Conservation (phyloP, 1,140 invertebrate genomes). For the Drosophila willistoni region DNA sequence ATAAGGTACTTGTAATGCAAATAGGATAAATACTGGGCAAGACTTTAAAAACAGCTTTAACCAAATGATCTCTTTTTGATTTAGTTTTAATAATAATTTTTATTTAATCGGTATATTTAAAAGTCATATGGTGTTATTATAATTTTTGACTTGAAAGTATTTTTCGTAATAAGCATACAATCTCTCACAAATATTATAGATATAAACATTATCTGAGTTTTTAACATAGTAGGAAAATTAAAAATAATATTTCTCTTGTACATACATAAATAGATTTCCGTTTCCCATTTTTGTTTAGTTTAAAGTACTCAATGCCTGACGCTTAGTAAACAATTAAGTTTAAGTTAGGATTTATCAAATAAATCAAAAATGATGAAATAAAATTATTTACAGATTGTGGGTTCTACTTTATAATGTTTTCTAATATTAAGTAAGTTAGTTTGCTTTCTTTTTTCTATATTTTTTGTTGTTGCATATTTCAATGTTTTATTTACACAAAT, state of each 20-base stretch:
- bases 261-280: slow-evolving; percentile 38
- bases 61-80: neutral
- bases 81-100: slow-evolving; percentile 78
- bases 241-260: slow-evolving; percentile 30
- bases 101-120: slow-evolving; percentile 77
- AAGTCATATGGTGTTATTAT: slow-evolving; percentile 80
- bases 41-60: no score
- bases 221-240: slow-evolving; percentile 68
- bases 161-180: slow-evolving; percentile 73
- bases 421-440: slow-evolving; percentile 37
- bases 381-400: slow-evolving; percentile 69
- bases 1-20: no score
- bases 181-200: slow-evolving; percentile 33
- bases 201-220: slow-evolving; percentile 46
- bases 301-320: slow-evolving; percentile 53
- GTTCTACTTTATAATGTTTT: slow-evolving; percentile 39
- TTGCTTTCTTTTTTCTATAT: neutral
- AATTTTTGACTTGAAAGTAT: slow-evolving; percentile 69
- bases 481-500: slow-evolving; percentile 49
- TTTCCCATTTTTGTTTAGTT: slow-evolving; percentile 16
- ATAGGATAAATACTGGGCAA: no score
- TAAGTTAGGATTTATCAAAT: neutral
- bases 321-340: slow-evolving; percentile 42
- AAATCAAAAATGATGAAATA: slow-evolving; percentile 42
- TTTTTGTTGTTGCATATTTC: slow-evolving; percentile 46